A percentile compares a stretch with the other conserved stretches of the same genome.
Conservation (phyloP, 2,888 invertebrate species). For the Aphidius colemani region DNA sequence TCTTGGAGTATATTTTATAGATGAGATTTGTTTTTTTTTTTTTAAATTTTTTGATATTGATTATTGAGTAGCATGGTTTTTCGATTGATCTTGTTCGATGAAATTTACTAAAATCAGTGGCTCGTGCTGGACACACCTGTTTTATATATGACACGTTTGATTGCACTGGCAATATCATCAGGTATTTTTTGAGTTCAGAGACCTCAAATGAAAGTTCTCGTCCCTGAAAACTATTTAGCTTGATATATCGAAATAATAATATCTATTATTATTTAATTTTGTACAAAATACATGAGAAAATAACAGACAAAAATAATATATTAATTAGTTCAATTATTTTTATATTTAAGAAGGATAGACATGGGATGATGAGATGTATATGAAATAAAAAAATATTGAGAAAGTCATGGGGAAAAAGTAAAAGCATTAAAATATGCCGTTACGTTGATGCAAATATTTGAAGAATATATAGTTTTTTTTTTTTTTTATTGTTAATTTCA, state of each 20-base stretch:
- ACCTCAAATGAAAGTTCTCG: conserved; percentile 53
- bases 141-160: not conserved
- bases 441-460: conserved; percentile 19
- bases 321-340: not conserved
- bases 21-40: too few species aligned
- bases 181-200: conserved; percentile 44
- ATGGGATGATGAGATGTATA: not conserved
- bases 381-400: conserved; percentile 3
- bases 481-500: conserved; percentile 4
- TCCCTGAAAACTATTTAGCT: too few species aligned
- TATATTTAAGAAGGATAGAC: not conserved
- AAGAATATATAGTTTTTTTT: not conserved
- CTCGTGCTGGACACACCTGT: conserved; percentile 24
- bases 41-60: too few species aligned
- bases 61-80: too few species aligned
- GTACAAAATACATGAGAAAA: too few species aligned
- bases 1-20: not conserved
- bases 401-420: conserved; percentile 22
- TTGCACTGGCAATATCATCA: not conserved
- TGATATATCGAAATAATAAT: too few species aligned
- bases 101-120: conserved; percentile 2
- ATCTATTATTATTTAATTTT: too few species aligned
- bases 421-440: conserved; percentile 10
- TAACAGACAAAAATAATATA: not conserved
- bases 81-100: not conserved